Conservation (phyloP, 2,888 invertebrate species). For the Acanthosepion esculentum region DNA sequence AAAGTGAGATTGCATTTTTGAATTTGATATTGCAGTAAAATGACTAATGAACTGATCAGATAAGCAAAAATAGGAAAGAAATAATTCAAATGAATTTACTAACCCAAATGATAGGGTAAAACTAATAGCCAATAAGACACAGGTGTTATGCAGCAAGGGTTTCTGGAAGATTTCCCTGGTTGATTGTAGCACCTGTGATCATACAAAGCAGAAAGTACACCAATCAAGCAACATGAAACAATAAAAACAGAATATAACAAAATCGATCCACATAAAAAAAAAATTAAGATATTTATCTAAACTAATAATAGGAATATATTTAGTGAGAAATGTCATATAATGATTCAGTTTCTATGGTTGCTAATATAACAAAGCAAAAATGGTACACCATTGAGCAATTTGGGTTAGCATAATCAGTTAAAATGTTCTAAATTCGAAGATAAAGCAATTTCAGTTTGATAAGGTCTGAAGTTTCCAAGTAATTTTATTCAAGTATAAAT, state of each 20-base stretch:
- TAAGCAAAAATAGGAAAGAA: neutral
- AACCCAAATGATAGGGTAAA: constrained; percentile 94
- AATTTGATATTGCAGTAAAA: neutral
- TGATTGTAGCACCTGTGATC: constrained; percentile 59
- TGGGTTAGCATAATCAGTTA: too few relatives aligned
- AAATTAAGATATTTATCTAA: too few relatives aligned
- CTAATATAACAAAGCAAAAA: too few relatives aligned
- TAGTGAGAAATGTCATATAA: too few relatives aligned
- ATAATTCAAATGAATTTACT: constrained; percentile 44
- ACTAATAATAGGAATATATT: too few relatives aligned
- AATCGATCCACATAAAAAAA: too few relatives aligned
- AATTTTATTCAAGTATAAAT: too few relatives aligned
- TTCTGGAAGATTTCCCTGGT: constrained; percentile 61
- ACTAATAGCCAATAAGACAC: constrained; percentile 83
- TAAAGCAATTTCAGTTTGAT: too few relatives aligned
- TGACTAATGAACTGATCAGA: neutral
- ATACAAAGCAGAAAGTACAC: neutral
- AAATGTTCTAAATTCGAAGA: too few relatives aligned
- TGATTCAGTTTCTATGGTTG: too few relatives aligned
- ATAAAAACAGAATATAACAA: neutral
- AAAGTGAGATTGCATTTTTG: neutral
- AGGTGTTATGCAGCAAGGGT: constrained; percentile 57
- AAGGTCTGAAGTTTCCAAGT: too few relatives aligned
- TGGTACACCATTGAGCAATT: too few relatives aligned
- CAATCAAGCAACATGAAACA: neutral